Percentiles rank a stretch among this genome's conserved stretches.
phyloP scores from a whole-genome alignment of 2,888 invertebrate species.

The Meteorus colon region DNA sequence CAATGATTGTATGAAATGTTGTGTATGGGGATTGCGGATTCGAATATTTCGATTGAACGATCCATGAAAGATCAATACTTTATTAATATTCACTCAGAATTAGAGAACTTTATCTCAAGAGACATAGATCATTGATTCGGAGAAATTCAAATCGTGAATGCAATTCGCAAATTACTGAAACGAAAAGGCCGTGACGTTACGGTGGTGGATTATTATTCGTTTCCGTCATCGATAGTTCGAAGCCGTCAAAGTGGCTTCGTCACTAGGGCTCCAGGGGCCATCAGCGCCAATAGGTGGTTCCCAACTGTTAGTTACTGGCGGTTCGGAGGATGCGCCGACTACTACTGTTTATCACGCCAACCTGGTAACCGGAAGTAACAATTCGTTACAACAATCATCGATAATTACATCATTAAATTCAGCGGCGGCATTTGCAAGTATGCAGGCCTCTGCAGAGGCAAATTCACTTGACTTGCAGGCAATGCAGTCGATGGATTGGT shows the following conservation, averaged over 20 bases:
- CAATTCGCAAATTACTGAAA: background rate
- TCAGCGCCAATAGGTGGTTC: slow-evolving; percentile 72
- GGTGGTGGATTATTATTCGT: slow-evolving; percentile 53
- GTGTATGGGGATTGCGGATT: background rate
- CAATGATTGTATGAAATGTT: background rate
- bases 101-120: slow-evolving; percentile 9
- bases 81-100: slow-evolving; percentile 41
- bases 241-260: slow-evolving; percentile 74
- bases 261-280: slow-evolving; percentile 73
- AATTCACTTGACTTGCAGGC: slow-evolving; percentile 93
- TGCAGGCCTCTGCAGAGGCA: slow-evolving; percentile 82
- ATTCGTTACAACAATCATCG: slow-evolving; percentile 69
- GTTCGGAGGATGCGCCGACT: slow-evolving; percentile 63
- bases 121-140: background rate
- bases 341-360: slow-evolving; percentile 71
- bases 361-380: slow-evolving; percentile 71
- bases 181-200: slow-evolving; percentile 55
- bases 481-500: slow-evolving; percentile 97
- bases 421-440: slow-evolving; percentile 76
- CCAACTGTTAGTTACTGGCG: slow-evolving; percentile 69
- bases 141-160: slow-evolving; percentile 16
- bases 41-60: background rate
- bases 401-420: slow-evolving; percentile 68
- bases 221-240: slow-evolving; percentile 59
- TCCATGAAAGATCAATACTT: background rate